Percentiles rank a stretch among this genome's conserved stretches.
These are phyloP conservation scores for Accipiter cooperii DNA, from an alignment of 2,113 vertebrate genomes.

Conservation along the genomic window DNA sequence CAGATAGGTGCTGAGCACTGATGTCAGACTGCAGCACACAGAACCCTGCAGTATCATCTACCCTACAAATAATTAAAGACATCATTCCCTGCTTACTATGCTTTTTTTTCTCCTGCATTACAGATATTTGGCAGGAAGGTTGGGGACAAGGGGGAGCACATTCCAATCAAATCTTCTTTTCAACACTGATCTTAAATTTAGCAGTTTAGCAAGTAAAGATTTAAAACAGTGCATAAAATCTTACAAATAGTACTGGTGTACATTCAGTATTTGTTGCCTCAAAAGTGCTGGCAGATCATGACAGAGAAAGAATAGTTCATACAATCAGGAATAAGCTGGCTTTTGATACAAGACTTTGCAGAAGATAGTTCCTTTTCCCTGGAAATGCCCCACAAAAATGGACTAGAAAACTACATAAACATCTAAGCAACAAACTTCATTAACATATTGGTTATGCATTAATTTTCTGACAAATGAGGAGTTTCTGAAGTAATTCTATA, in stretches of 20 bases:
- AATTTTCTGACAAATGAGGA: neutral
- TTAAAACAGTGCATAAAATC: neutral
- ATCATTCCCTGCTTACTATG: neutral
- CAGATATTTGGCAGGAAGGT: neutral
- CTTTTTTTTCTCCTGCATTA: neutral
- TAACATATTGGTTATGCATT: neutral
- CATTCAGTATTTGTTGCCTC: neutral
- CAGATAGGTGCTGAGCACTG: neutral
- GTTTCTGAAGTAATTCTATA: neutral
- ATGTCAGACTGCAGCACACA: neutral
- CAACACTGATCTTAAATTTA: neutral
- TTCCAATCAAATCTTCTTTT: neutral
- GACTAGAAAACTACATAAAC: neutral
- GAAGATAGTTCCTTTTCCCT: neutral
- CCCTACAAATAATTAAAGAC: neutral
- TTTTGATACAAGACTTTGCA: neutral
- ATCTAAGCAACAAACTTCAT: neutral
- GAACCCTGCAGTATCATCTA: neutral
- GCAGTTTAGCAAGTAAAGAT: neutral
- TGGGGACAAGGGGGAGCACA: neutral
- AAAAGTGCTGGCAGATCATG: neutral
- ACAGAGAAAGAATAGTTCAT: neutral
- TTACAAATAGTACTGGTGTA: neutral
- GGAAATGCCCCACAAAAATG: neutral
- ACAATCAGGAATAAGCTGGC: neutral